Conservation (phyloP, 1,140 invertebrate genomes). For the Scaptomyza montana region DNA sequence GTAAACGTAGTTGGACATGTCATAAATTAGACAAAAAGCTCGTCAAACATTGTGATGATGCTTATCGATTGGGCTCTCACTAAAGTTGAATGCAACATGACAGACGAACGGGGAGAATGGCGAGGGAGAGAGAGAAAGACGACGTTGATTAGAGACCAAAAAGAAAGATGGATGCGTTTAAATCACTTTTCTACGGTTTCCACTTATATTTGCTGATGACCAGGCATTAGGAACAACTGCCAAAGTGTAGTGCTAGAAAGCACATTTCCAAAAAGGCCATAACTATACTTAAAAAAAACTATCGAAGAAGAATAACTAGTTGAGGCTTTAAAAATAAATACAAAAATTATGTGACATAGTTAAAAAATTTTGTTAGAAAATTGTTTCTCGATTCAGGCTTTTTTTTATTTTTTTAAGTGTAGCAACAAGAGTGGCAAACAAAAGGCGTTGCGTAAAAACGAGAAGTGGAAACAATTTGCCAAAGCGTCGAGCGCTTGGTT, state of each 20-base stretch:
- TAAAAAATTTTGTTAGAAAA: no score
- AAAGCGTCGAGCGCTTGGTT: slow-evolving; percentile 74
- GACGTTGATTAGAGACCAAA: slow-evolving; percentile 49
- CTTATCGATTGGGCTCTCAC: slow-evolving; percentile 36
- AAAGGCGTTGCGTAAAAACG: slow-evolving; percentile 50
- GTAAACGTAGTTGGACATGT: slow-evolving; percentile 57
- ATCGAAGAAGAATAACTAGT: no score
- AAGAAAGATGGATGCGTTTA: slow-evolving; percentile 49
- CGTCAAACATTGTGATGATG: slow-evolving; percentile 64
- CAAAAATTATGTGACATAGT: no score
- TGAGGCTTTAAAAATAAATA: no score
- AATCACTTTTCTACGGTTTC: slow-evolving; percentile 34
- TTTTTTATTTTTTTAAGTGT: not conserved
- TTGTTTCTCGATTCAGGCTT: not conserved
- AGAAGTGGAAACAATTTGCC: slow-evolving; percentile 77
- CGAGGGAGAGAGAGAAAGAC: no score
- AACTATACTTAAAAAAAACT: not conserved
- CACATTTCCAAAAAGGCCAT: slow-evolving; percentile 35
- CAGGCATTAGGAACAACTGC: slow-evolving; percentile 28
- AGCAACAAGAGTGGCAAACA: slow-evolving; percentile 34
- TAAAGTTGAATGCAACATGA: slow-evolving; percentile 53
- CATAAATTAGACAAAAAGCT: slow-evolving; percentile 69
- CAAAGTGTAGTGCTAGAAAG: slow-evolving; percentile 31
- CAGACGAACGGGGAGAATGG: not conserved
- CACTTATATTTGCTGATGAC: slow-evolving; percentile 24